phyloP scores from a whole-genome alignment of 1,140 invertebrate genomes.

The Eriocheir sinensis region DNA sequence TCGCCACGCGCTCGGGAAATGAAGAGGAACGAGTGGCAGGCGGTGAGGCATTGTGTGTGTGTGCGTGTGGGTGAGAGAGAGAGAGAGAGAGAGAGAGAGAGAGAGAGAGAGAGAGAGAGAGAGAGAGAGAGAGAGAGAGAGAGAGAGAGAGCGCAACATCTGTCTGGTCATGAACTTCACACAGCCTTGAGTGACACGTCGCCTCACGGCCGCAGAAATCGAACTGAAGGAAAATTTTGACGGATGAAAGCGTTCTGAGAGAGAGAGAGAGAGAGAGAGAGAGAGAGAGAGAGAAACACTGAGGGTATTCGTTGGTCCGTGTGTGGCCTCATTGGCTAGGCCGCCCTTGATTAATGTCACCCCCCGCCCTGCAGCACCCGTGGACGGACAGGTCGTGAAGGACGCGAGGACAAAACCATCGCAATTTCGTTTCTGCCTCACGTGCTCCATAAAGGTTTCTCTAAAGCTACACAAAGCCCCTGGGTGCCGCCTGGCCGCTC shows the following conservation, averaged over 20 bases:
- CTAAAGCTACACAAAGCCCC: background rate
- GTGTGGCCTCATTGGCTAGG: too few species aligned
- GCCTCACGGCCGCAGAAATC: background rate
- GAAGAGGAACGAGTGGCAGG: too few species aligned
- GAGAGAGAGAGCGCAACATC: too few species aligned
- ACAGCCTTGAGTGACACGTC: background rate
- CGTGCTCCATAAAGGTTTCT: background rate
- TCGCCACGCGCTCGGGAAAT: too few species aligned
- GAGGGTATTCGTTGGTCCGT: too few species aligned
- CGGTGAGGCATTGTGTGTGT: too few species aligned
- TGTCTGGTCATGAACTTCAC: background rate
- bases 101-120: too few species aligned
- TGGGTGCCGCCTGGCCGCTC: background rate
- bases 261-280: background rate
- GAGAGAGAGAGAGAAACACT: background rate
- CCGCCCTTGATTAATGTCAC: too few species aligned
- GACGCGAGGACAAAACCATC: background rate
- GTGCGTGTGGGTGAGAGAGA: too few species aligned
- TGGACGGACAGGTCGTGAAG: background rate
- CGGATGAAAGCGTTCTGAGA: background rate
- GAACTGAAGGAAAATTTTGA: too few species aligned
- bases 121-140: too few species aligned
- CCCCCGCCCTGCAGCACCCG: background rate
- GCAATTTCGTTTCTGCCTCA: background rate
- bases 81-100: too few species aligned